Evolutionary conservation across 1,140 invertebrate genomes (phyloP).

Genomic region (Drosophila trapezifrons): DNA sequence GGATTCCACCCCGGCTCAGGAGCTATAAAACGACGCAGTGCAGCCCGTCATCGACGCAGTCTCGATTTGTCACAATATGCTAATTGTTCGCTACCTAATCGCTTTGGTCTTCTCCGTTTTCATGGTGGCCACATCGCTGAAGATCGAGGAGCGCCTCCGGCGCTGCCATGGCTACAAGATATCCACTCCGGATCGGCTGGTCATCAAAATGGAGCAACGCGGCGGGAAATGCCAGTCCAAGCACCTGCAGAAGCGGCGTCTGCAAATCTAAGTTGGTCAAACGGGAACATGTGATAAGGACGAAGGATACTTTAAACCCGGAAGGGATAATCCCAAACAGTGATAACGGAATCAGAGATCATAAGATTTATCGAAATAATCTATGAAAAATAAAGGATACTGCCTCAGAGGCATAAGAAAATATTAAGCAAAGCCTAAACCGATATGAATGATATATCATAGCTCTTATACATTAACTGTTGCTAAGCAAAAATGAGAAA

Average conservation of each 20-base stretch:
- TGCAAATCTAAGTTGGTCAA: slow-evolving; percentile 18
- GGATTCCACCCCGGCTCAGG: not conserved
- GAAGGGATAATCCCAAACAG: not conserved
- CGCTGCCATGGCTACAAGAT: slow-evolving; percentile 55
- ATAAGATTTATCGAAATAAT: not conserved
- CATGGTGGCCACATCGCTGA: slow-evolving; percentile 70
- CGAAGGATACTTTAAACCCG: too few species aligned
- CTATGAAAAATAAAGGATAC: slow-evolving; percentile 4
- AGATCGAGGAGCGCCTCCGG: slow-evolving; percentile 53
- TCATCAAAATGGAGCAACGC: slow-evolving; percentile 53
- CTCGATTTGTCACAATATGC: slow-evolving; percentile 52
- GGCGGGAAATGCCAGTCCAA: slow-evolving; percentile 11
- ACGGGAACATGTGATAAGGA: slow-evolving; percentile 7
- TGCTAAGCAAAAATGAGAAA: not conserved
- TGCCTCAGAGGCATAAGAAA: slow-evolving; percentile 29
- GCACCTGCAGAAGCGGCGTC: slow-evolving; percentile 39
- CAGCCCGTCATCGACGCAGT: slow-evolving; percentile 28
- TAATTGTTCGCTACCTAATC: slow-evolving; percentile 69
- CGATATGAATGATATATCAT: not conserved
- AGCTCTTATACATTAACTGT: not conserved
- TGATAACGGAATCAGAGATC: slow-evolving; percentile 22
- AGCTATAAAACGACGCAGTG: slow-evolving; percentile 57
- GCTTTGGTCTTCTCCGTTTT: slow-evolving; percentile 72
- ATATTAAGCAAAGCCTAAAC: not conserved
- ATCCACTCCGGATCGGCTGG: slow-evolving; percentile 70